phyloP scores from a whole-genome alignment of 1,140 invertebrate species.

The Apis laboriosa region DNA sequence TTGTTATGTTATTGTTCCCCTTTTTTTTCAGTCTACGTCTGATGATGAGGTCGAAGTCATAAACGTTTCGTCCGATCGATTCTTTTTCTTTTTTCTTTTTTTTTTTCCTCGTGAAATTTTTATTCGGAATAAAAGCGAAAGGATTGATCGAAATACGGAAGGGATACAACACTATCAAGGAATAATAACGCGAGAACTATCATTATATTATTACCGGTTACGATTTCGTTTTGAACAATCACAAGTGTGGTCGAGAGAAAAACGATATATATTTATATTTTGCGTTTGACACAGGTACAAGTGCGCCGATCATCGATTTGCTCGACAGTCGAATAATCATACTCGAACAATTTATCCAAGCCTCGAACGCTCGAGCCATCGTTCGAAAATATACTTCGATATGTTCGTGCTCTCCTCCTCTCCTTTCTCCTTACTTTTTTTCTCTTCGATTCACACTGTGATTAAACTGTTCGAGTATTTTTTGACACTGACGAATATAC shows the following conservation, averaged over 20 bases:
- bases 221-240: constrained; percentile 6
- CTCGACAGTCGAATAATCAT: constrained; percentile 42
- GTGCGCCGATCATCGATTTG: constrained; percentile 60
- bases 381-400: background rate
- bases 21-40: no score
- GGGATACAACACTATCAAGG: no score
- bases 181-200: background rate
- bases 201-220: no score
- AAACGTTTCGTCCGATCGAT: no score
- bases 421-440: no score
- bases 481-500: constrained; percentile 23
- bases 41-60: no score
- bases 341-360: background rate
- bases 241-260: constrained; percentile 33
- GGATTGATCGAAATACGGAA: background rate
- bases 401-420: no score
- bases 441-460: background rate
- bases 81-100: no score
- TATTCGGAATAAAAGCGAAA: background rate
- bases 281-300: constrained; percentile 67
- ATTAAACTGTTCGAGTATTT: constrained; percentile 26
- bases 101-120: no score
- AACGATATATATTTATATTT: constrained; percentile 48
- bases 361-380: background rate
- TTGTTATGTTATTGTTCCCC: no score